Evolutionary conservation across 1,140 invertebrate species (phyloP).

Genomic region (Dreissena polymorpha): DNA sequence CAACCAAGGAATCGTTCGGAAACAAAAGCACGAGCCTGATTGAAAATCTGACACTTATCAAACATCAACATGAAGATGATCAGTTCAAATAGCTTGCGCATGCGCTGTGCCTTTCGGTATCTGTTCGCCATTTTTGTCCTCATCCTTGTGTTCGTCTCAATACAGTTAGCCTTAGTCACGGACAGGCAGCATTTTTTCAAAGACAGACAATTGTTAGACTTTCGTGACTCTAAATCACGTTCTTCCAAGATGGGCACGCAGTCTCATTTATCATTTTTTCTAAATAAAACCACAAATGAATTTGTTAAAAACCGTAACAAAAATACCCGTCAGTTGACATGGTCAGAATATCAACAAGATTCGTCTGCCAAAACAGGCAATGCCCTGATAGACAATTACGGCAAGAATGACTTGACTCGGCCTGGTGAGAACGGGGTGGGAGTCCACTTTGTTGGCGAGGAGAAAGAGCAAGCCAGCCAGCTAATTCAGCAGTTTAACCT

Average conservation of each 20-base stretch:
- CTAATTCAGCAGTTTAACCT: slow-evolving; percentile 57
- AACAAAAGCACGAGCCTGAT: too few relatives aligned
- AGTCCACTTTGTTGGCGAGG: slow-evolving; percentile 33
- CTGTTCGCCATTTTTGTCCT: slow-evolving; percentile 34
- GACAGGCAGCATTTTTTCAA: not conserved
- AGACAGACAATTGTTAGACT: not conserved
- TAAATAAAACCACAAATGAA: too few relatives aligned
- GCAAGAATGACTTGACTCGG: slow-evolving; percentile 31
- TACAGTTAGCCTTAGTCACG: slow-evolving; percentile 40
- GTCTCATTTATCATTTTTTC: too few relatives aligned
- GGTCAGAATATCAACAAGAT: slow-evolving; percentile 44
- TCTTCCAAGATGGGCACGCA: not conserved
- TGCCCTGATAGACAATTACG: slow-evolving; percentile 56
- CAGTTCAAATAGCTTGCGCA: slow-evolving; percentile 14
- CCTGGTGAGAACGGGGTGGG: slow-evolving; percentile 49
- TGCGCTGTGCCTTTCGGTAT: slow-evolving; percentile 46
- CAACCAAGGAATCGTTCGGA: too few relatives aligned
- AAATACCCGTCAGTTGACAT: not conserved
- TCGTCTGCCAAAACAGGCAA: slow-evolving; percentile 41
- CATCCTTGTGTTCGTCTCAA: slow-evolving; percentile 37
- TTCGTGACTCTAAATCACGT: not conserved
- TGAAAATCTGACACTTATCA: too few relatives aligned
- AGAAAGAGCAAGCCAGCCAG: slow-evolving; percentile 34
- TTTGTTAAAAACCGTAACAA: not conserved
- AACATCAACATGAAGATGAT: not conserved